phyloP scores from a whole-genome alignment of 2,888 invertebrate species.

The Cremastinae sp. region DNA sequence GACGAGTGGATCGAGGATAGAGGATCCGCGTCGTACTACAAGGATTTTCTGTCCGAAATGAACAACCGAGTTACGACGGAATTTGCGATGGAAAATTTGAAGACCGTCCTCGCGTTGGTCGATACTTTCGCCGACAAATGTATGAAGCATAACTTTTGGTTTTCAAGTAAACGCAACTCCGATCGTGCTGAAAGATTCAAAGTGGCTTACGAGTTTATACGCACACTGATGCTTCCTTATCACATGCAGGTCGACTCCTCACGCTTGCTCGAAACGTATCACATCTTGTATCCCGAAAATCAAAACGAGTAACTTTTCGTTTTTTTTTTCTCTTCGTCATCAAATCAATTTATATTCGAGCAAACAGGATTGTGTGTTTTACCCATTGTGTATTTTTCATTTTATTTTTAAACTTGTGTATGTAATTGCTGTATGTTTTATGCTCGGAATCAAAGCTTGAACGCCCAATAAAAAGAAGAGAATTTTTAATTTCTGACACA shows the following conservation, averaged over 20 bases:
- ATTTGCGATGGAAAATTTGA: constrained; percentile 35
- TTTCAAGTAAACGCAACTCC: constrained; percentile 9
- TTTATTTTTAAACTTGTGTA: too few relatives aligned
- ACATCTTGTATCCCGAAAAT: constrained; percentile 31
- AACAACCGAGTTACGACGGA: constrained; percentile 46
- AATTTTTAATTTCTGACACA: constrained; percentile 54
- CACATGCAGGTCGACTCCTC: constrained; percentile 43
- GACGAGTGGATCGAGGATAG: constrained; percentile 50
- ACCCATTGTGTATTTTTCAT: too few relatives aligned
- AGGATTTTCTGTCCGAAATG: constrained; percentile 42
- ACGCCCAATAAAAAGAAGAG: constrained; percentile 17
- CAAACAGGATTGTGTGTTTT: too few relatives aligned
- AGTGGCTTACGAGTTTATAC: constrained; percentile 56
- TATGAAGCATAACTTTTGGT: constrained; percentile 31
- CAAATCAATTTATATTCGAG: too few relatives aligned
- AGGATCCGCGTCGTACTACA: constrained; percentile 52
- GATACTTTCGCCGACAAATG: constrained; percentile 63
- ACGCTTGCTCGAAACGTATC: constrained; percentile 35
- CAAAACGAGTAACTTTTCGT: too few relatives aligned
- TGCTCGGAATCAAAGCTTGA: constrained; percentile 14
- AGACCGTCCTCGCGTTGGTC: constrained; percentile 51
- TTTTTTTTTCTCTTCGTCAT: too few relatives aligned
- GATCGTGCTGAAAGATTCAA: constrained; percentile 20
- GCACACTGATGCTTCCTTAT: constrained; percentile 36
- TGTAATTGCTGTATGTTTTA: neutral